Percentiles rank a stretch among this genome's conserved stretches.
phyloP scores from a whole-genome alignment of 2,888 invertebrate species.

The Bombylius major region DNA sequence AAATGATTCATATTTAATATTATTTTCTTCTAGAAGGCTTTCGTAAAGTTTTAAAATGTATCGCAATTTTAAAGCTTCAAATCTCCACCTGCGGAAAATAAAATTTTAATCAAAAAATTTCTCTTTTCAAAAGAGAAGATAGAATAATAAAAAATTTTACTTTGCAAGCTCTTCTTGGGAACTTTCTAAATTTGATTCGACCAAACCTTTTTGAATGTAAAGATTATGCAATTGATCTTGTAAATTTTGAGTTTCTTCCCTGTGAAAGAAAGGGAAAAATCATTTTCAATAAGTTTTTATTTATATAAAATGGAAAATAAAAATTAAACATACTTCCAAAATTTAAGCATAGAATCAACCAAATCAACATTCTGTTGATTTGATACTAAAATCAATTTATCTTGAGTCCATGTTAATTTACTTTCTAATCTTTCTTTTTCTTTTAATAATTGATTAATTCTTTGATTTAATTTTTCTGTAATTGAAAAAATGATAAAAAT shows the following conservation, averaged over 20 bases:
- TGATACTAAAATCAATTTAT: slow-evolving; percentile 26
- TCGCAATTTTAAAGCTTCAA: slow-evolving; percentile 32
- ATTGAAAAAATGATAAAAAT: too few species aligned
- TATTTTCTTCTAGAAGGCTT: slow-evolving; percentile 26
- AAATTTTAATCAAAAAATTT: neutral
- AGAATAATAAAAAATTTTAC: slow-evolving; percentile 15
- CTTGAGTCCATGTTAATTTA: slow-evolving; percentile 25
- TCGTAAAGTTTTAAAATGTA: slow-evolving; percentile 33
- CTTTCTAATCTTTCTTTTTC: slow-evolving; percentile 28
- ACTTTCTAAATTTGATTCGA: slow-evolving; percentile 29
- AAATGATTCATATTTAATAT: slow-evolving; percentile 26
- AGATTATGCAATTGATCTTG: slow-evolving; percentile 29
- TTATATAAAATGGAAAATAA: neutral
- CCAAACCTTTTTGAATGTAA: slow-evolving; percentile 28
- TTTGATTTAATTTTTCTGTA: slow-evolving; percentile 29
- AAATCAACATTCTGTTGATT: slow-evolving; percentile 29
- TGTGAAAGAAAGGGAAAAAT: neutral
- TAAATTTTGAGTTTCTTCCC: slow-evolving; percentile 32
- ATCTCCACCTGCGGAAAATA: slow-evolving; percentile 28
- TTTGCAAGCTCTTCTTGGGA: slow-evolving; percentile 31
- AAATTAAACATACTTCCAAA: slow-evolving; percentile 32
- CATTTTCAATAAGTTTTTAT: neutral
- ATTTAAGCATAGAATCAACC: slow-evolving; percentile 33
- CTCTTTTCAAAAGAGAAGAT: neutral
- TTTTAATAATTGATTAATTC: slow-evolving; percentile 24